A percentile compares a stretch with the other conserved stretches of the same genome.
These are phyloP conservation scores for Sphaerophoria taeniata DNA, from an alignment of 2,888 invertebrate species.

Conservation along the genomic window DNA sequence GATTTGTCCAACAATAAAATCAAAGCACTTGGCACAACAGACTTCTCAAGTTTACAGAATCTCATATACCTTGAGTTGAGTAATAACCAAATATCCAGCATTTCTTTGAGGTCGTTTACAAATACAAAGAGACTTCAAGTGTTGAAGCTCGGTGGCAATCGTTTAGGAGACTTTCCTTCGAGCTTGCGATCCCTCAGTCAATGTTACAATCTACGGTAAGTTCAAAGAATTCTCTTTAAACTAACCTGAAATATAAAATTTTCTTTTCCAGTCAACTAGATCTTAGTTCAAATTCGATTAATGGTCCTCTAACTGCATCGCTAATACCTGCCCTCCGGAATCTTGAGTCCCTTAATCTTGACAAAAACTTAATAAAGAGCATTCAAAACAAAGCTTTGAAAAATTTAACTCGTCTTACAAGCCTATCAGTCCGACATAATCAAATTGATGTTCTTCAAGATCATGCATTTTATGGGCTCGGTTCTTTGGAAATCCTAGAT, in stretches of 20 bases:
- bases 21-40: constrained; percentile 87
- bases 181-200: constrained; percentile 80
- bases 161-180: constrained; percentile 84
- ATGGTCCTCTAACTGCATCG: constrained; percentile 89
- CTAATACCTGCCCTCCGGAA: constrained; percentile 88
- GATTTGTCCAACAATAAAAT: constrained; percentile 92
- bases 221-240: neutral
- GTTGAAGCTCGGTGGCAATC: constrained; percentile 89
- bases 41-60: constrained; percentile 89
- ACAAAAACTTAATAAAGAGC: constrained; percentile 91
- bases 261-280: constrained; percentile 87
- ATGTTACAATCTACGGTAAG: constrained; percentile 80
- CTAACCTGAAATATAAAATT: neutral
- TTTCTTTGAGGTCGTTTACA: constrained; percentile 89
- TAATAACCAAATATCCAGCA: constrained; percentile 89
- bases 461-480: constrained; percentile 91
- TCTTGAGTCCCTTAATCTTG: constrained; percentile 87
- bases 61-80: constrained; percentile 91
- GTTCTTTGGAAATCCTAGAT: constrained; percentile 89
- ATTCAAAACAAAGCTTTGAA: constrained; percentile 89
- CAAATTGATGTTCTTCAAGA: constrained; percentile 94
- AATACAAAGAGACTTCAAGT: constrained; percentile 87
- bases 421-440: constrained; percentile 90
- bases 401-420: constrained; percentile 88
- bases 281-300: constrained; percentile 89